Percentiles rank a stretch among this genome's conserved stretches.
Evolutionary conservation across 2,113 vertebrate genomes (phyloP).

Genomic region (Mola mola): DNA sequence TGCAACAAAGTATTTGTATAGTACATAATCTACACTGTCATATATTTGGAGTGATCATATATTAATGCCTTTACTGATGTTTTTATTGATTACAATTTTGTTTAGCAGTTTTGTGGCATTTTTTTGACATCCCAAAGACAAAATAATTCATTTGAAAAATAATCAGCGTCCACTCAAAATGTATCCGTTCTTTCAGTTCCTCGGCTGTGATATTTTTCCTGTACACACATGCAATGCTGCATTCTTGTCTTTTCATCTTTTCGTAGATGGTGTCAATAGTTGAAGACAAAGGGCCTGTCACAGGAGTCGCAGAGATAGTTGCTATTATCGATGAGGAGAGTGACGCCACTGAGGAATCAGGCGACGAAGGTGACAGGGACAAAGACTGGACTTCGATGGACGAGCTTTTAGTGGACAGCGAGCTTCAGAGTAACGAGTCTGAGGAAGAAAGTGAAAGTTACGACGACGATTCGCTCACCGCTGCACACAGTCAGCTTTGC

Average conservation of each 20-base stretch:
- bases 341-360: not conserved
- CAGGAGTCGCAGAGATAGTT: conserved; percentile 22
- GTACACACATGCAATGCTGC: not conserved
- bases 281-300: too few species aligned
- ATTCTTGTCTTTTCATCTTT: conserved; percentile 2
- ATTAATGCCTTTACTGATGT: too few species aligned
- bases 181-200: too few species aligned
- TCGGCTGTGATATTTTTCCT: too few species aligned
- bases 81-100: too few species aligned
- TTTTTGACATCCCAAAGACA: too few species aligned
- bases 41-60: too few species aligned
- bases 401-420: not conserved
- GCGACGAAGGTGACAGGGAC: not conserved
- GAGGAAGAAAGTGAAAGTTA: not conserved
- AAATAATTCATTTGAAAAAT: too few species aligned
- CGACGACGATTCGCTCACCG: not conserved
- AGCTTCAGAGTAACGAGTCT: not conserved
- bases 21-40: too few species aligned
- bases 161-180: too few species aligned
- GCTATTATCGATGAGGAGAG: conserved; percentile 16
- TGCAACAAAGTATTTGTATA: too few species aligned
- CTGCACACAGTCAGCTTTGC: conserved; percentile 41
- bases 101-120: not conserved
- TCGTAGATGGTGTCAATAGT: too few species aligned
- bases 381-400: conserved; percentile 11